Percentiles rank a stretch among this genome's conserved stretches.
Evolutionary conservation across 2,888 invertebrate genomes (phyloP).

Genomic region (Lagria hirta): DNA sequence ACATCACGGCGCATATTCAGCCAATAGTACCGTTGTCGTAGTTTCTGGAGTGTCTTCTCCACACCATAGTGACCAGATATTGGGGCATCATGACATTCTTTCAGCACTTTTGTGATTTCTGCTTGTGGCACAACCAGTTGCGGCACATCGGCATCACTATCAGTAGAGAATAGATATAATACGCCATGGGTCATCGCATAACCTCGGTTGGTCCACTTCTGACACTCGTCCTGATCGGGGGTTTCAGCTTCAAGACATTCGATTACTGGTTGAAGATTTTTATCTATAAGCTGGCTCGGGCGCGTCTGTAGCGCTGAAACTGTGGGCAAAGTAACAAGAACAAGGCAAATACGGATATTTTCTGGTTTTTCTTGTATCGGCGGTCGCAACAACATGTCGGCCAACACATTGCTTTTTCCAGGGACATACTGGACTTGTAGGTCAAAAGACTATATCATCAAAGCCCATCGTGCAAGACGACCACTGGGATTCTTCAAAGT

Average conservation of each 20-base stretch:
- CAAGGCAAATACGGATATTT: too few species aligned
- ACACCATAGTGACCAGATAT: conserved; percentile 12
- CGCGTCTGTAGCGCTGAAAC: too few species aligned
- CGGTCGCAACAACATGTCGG: conserved; percentile 50
- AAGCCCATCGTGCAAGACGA: conserved; percentile 52
- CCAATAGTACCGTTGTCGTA: conserved; percentile 11
- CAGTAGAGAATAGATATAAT: conserved; percentile 28
- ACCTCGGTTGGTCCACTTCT: conserved; percentile 28
- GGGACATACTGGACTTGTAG: conserved; percentile 47
- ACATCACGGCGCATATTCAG: conserved; percentile 5
- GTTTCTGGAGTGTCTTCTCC: conserved; percentile 10
- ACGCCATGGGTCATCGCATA: conserved; percentile 31
- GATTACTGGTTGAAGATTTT: too few species aligned
- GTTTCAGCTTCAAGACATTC: too few species aligned
- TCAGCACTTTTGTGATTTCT: too few species aligned
- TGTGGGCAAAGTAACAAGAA: too few species aligned
- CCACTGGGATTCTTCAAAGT: conserved; percentile 49
- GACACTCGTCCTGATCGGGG: too few species aligned
- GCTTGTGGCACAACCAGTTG: conserved; percentile 35
- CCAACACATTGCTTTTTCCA: conserved; percentile 47
- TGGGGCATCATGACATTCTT: conserved; percentile 1
- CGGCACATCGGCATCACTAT: conserved; percentile 29
- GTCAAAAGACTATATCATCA: conserved; percentile 48
- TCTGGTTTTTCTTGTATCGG: too few species aligned
- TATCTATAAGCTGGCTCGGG: too few species aligned